Percentiles rank a stretch among this genome's conserved stretches.
Conservation (phyloP, 2,888 invertebrate species). For the Helicoverpa assulta region DNA sequence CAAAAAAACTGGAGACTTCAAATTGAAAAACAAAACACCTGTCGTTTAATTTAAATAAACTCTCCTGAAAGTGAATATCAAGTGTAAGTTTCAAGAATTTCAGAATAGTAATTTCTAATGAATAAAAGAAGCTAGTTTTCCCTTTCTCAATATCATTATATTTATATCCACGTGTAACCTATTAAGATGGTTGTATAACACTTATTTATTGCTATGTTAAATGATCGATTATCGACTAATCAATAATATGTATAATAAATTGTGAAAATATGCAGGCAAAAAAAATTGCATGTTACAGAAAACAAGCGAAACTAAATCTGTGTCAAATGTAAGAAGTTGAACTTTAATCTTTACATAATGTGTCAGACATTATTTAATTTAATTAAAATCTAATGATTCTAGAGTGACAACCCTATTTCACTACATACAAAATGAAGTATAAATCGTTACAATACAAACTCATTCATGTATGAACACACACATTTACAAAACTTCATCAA, state of each 20-base stretch:
- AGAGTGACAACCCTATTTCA: slow-evolving; percentile 1
- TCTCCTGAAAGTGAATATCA: background rate
- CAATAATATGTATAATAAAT: too few relatives aligned
- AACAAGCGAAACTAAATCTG: too few relatives aligned
- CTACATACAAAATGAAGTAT: slow-evolving; percentile 12
- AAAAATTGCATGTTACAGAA: too few relatives aligned
- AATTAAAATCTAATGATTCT: too few relatives aligned
- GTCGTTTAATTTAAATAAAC: too few relatives aligned
- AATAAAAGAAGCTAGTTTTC: slow-evolving; percentile 29
- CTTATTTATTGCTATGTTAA: background rate
- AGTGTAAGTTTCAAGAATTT: slow-evolving; percentile 33
- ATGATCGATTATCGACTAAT: too few relatives aligned
- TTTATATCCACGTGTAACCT: slow-evolving; percentile 14
- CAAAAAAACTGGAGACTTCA: too few relatives aligned
- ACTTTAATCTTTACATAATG: too few relatives aligned
- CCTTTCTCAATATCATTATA: slow-evolving; percentile 1
- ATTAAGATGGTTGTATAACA: background rate
- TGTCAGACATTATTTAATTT: too few relatives aligned
- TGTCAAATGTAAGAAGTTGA: too few relatives aligned
- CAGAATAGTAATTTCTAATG: slow-evolving; percentile 16
- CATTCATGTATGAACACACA: slow-evolving; percentile 32
- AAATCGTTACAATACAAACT: slow-evolving; percentile 4
- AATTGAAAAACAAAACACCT: background rate
- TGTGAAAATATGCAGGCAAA: too few relatives aligned
- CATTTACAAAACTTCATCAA: slow-evolving; percentile 26